Evolutionary conservation across 2,888 invertebrate species (phyloP).

Genomic region (Drosophila meridionalis): DNA sequence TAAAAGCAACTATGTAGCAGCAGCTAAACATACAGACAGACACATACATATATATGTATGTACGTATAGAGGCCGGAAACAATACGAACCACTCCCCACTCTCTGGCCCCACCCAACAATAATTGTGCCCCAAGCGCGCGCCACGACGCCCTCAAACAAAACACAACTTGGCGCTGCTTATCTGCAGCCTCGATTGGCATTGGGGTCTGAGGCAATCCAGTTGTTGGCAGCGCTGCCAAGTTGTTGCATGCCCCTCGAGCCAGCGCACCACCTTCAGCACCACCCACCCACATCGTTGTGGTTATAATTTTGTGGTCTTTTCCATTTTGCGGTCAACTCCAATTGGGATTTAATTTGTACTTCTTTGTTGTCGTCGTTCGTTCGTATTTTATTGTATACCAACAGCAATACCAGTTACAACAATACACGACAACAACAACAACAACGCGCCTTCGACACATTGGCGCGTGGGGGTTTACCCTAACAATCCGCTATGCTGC

Average conservation of each 20-base stretch:
- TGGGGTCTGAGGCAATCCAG: constrained; percentile 9
- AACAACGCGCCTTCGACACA: constrained; percentile 71
- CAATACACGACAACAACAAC: constrained; percentile 63
- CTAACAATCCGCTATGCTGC: neutral
- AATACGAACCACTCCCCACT: neutral
- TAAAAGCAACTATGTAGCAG: constrained; percentile 54
- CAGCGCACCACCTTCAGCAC: neutral
- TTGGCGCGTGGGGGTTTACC: constrained; percentile 16
- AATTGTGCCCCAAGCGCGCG: constrained; percentile 63
- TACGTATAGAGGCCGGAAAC: constrained; percentile 10
- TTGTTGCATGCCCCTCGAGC: constrained; percentile 40
- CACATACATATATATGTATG: neutral
- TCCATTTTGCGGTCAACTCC: constrained; percentile 81
- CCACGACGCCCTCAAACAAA: constrained; percentile 78
- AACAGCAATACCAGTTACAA: constrained; percentile 49
- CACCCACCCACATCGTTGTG: constrained; percentile 69
- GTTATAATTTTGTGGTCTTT: constrained; percentile 81
- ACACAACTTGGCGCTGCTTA: constrained; percentile 76
- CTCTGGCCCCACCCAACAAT: constrained; percentile 23
- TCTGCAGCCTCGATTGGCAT: constrained; percentile 64
- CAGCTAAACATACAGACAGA: neutral
- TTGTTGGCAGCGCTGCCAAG: constrained; percentile 66
- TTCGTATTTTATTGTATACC: constrained; percentile 77
- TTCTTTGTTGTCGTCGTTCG: constrained; percentile 81
- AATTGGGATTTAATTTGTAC: constrained; percentile 82